Conservation (phyloP, 2,888 invertebrate species). For the Bugulina stolonifera region DNA sequence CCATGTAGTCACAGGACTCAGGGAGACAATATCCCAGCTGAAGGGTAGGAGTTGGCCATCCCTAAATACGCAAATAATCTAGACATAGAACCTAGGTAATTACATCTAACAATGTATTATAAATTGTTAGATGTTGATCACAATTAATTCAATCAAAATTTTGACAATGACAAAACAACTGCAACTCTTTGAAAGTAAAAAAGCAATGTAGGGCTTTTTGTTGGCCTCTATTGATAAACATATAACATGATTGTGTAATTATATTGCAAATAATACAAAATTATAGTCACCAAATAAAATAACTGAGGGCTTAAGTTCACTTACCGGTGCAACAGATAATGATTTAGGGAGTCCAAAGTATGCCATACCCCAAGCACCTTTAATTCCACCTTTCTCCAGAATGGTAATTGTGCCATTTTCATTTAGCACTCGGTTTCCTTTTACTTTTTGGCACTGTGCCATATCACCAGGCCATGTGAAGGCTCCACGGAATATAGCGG, state of each 20-base stretch:
- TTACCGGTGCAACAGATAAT: no score
- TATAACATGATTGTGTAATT: conserved; percentile 34
- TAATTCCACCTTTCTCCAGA: conserved; percentile 7
- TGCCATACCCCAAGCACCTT: conserved; percentile 1
- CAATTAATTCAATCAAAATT: no score
- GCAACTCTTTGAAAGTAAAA: no score
- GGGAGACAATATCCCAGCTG: conserved; percentile 4
- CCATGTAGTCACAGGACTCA: not conserved
- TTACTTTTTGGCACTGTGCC: conserved; percentile 1
- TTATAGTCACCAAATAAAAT: no score
- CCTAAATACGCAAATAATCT: not conserved
- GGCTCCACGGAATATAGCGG: not conserved
- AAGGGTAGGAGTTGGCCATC: not conserved
- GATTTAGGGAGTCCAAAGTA: not conserved
- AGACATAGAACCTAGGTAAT: no score
- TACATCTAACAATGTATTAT: no score
- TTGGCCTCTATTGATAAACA: no score
- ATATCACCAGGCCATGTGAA: conserved; percentile 23
- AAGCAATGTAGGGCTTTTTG: no score
- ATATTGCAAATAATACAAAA: not conserved
- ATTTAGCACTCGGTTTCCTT: not conserved
- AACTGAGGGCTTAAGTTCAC: no score
- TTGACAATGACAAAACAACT: no score
- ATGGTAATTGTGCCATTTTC: not conserved
- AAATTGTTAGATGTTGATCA: no score